phyloP scores from a whole-genome alignment of 2,888 invertebrate genomes.

The Molorchus minor region DNA sequence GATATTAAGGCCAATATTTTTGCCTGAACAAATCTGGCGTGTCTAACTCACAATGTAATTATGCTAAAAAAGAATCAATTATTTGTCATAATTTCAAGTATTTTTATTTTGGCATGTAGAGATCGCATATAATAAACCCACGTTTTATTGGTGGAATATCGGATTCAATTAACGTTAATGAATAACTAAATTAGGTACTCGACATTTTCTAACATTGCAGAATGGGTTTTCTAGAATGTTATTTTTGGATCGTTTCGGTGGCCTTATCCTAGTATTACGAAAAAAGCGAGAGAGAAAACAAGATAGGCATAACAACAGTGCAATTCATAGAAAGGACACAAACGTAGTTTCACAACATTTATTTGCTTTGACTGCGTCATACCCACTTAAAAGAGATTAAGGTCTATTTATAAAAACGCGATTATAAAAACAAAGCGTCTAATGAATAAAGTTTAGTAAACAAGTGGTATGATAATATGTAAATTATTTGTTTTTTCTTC shows the following conservation, averaged over 20 bases:
- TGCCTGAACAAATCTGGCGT: too few species aligned
- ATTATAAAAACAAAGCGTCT: slow-evolving; percentile 21
- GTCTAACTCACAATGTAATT: too few species aligned
- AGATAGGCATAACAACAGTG: slow-evolving; percentile 3
- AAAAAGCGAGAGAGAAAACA: background rate
- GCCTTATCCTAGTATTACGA: slow-evolving; percentile 12
- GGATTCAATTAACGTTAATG: too few species aligned
- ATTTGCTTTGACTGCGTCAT: slow-evolving; percentile 13
- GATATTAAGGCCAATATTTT: too few species aligned
- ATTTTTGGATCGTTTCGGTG: background rate
- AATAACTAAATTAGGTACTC: too few species aligned
- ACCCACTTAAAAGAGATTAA: slow-evolving; percentile 17
- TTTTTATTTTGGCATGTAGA: too few species aligned
- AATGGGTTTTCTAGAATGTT: background rate
- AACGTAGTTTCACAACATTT: slow-evolving; percentile 20
- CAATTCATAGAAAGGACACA: slow-evolving; percentile 13
- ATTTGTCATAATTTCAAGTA: too few species aligned
- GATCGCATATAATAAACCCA: too few species aligned
- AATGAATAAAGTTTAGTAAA: slow-evolving; percentile 15
- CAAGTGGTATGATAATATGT: slow-evolving; percentile 27
- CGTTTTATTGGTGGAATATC: too few species aligned
- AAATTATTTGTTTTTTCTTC: slow-evolving; percentile 23
- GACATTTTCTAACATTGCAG: too few species aligned
- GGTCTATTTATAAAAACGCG: slow-evolving; percentile 20
- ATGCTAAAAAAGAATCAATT: too few species aligned